phyloP scores from a whole-genome alignment of 2,113 vertebrate genomes.

The Hemichromis elongatus region DNA sequence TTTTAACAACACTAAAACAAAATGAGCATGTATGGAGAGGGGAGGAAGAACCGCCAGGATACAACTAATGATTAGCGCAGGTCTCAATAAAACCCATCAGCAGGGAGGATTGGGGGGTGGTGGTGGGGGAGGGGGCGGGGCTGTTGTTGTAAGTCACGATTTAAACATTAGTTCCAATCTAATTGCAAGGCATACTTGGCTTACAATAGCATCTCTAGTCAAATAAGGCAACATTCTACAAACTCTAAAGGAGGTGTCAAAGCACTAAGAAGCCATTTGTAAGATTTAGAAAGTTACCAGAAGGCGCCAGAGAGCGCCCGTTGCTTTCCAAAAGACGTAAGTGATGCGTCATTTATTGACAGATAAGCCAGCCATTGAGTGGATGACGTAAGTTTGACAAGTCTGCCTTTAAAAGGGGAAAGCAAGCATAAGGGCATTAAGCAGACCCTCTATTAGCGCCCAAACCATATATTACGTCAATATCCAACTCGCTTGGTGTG shows the following conservation, averaged over 20 bases:
- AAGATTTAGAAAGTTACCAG: background rate
- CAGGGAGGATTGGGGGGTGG: background rate
- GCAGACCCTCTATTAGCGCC: background rate
- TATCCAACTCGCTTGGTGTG: background rate
- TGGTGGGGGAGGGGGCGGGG: background rate
- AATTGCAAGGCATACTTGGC: background rate
- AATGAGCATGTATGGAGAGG: background rate
- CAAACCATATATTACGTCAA: background rate
- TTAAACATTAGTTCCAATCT: background rate
- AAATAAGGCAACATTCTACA: background rate
- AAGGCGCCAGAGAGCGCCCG: background rate
- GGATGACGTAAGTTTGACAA: conserved; percentile 33
- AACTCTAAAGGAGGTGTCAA: background rate
- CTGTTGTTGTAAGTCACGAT: background rate
- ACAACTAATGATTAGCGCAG: background rate
- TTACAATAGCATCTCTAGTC: background rate
- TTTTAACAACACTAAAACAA: background rate
- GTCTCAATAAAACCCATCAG: background rate
- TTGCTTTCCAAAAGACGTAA: background rate
- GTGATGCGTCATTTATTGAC: conserved; percentile 24
- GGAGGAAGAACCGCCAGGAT: background rate
- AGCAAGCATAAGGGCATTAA: background rate
- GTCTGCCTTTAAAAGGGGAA: background rate
- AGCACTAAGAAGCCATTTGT: background rate
- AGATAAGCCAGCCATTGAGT: background rate